Conservation (phyloP, 2,113 vertebrate species). For the Lasiurus cinereus region DNA sequence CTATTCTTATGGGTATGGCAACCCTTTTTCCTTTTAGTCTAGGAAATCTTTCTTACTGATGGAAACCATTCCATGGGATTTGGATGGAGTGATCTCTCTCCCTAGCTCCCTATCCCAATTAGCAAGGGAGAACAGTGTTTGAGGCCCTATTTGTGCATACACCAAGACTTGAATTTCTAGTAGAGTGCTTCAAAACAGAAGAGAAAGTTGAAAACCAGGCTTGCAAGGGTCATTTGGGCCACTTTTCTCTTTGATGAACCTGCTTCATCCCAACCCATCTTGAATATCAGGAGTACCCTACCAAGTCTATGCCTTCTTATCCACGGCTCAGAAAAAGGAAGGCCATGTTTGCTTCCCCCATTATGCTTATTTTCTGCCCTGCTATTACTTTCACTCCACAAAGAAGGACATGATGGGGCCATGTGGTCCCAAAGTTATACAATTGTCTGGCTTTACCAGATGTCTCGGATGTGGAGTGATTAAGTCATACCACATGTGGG, state of each 20-base stretch:
- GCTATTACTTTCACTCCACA: constrained; percentile 6
- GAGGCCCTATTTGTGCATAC: background rate
- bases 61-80: background rate
- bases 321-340: background rate
- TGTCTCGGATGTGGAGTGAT: background rate
- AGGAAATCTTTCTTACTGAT: background rate
- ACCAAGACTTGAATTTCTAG: background rate
- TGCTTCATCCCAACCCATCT: background rate
- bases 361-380: constrained; percentile 25
- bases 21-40: background rate
- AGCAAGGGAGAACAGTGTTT: background rate
- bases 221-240: background rate
- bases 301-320: background rate
- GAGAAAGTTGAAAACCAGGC: background rate
- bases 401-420: background rate
- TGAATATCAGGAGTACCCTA: background rate
- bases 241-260: background rate
- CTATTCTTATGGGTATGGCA: background rate
- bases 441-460: constrained; percentile 20
- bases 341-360: background rate
- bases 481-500: background rate
- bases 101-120: background rate
- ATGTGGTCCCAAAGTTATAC: background rate
- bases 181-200: background rate
- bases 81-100: background rate